phyloP scores from a whole-genome alignment of 1,140 invertebrate genomes.

The Neodiprion fabricii region DNA sequence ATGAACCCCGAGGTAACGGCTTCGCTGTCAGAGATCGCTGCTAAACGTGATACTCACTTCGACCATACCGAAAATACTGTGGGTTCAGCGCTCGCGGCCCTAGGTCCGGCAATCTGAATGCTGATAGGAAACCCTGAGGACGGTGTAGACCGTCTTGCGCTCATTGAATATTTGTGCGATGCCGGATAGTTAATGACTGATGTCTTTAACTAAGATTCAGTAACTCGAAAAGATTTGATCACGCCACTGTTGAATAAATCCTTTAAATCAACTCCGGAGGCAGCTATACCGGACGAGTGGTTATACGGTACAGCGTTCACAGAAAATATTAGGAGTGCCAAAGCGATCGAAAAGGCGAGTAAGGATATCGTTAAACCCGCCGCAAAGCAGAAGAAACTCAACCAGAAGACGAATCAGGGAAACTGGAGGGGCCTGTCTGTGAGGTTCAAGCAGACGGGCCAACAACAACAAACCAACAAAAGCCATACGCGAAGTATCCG shows the following conservation, averaged over 20 bases:
- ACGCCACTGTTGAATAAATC: conserved; percentile 25
- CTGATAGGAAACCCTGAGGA: conserved; percentile 15
- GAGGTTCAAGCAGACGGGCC: conserved; percentile 15
- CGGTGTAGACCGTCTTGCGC: background rate
- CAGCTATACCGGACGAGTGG: conserved; percentile 22
- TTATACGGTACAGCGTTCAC: conserved; percentile 26
- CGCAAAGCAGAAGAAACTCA: conserved; percentile 13
- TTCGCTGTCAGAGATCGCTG: conserved; percentile 22
- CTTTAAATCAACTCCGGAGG: conserved; percentile 26
- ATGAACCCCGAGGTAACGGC: conserved; percentile 28
- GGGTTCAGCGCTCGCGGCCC: conserved; percentile 29
- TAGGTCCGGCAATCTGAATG: conserved; percentile 13
- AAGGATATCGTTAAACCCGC: conserved; percentile 21
- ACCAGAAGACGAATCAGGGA: conserved; percentile 13
- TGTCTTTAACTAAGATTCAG: conserved; percentile 17
- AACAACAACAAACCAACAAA: conserved; percentile 5
- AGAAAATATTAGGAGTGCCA: conserved; percentile 26
- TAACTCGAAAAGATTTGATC: conserved; percentile 28
- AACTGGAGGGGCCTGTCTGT: conserved; percentile 28
- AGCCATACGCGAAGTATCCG: conserved; percentile 12
- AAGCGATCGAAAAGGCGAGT: conserved; percentile 28
- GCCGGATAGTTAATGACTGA: conserved; percentile 28
- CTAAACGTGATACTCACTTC: conserved; percentile 31
- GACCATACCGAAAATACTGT: conserved; percentile 26
- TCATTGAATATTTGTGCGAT: conserved; percentile 25